Evolutionary conservation across 2,888 invertebrate genomes (phyloP), one percentile per base, ranked within the genome.

Genomic region (Xestoiulus laeticollis): DNA sequence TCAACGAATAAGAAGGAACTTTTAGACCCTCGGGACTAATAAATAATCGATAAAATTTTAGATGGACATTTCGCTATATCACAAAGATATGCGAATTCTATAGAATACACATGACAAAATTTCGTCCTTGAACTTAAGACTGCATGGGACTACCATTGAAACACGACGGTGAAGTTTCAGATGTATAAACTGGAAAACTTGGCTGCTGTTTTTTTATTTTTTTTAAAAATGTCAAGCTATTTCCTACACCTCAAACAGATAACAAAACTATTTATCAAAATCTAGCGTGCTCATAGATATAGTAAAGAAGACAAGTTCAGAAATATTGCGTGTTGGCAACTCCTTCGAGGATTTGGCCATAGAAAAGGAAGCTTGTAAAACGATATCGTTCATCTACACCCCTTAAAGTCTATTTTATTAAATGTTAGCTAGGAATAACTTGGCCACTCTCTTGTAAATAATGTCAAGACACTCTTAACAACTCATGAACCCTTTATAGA

Each of bases 21-120:
- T 68, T 22, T 48, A 22, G 22, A 68, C 68, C 68, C n/a, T 8
- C n/a, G 22, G n/a, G 68, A 68, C 68, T 68, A 68, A 68, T 68
- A 68, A 68, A 68, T 68, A 68, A 68, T 68, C 68, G 68, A 68
- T 68, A 68, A 68, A 22, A 68, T 68, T 68, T 68, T 68, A 68
- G 68, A 68, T 68, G 68, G 68, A 68, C 68, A 68, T 68, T 68
- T 68, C 68, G 26, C 68, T 68, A 68, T 68, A 68, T 68, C 68
- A 68, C 68, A 68, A 68, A 68, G 68, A 68, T 68, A 68, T 68
- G 68, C 8, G 22, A 68, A 3, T 68, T 59, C 12, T 59, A 59
- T 19, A 19, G 59, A 10, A 19, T 59, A 59, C n/a, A 59, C 59
- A 19, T n/a, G 59, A 5, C n/a, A 8, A 3, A 68, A 26, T 26